Evolutionary conservation across 2,797 vertebrate species (phyloP).

Genomic region (Loriculus beryllinus): DNA sequence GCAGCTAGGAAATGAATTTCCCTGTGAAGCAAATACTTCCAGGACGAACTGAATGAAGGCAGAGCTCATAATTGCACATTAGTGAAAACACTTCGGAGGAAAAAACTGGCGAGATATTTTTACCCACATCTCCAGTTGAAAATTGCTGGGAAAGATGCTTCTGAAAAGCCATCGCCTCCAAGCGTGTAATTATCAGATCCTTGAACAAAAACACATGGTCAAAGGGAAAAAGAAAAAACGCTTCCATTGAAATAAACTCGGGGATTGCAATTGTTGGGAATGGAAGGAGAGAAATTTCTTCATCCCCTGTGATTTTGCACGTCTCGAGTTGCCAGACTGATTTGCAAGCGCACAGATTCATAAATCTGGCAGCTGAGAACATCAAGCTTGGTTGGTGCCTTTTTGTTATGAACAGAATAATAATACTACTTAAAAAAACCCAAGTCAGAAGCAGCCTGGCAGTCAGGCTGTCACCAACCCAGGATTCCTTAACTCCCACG

Average conservation of each 20-base stretch:
- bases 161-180: constrained; percentile 75
- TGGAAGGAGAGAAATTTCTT: constrained; percentile 17
- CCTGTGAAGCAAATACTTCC: constrained; percentile 69
- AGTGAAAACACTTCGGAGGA: constrained; percentile 69
- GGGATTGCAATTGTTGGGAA: constrained; percentile 2
- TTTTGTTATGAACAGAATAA: not conserved
- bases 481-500: not conserved
- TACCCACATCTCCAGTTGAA: constrained; percentile 76
- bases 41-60: constrained; percentile 71
- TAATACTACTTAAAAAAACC: not conserved
- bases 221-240: not conserved
- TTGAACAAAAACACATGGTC: constrained; percentile 67
- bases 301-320: not conserved
- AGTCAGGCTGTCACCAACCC: constrained; percentile 10
- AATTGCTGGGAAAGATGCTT: constrained; percentile 78
- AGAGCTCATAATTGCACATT: constrained; percentile 74
- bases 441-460: not conserved
- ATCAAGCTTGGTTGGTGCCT: not conserved
- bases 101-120: constrained; percentile 74
- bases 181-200: constrained; percentile 77
- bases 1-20: constrained; percentile 64
- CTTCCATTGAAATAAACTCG: constrained; percentile 16
- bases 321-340: constrained; percentile 34
- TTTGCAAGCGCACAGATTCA: constrained; percentile 30
- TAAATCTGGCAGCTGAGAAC: constrained; percentile 13